A percentile compares a stretch with the other conserved stretches of the same genome.
These are phyloP conservation scores for Oedothorax gibbosus DNA, from an alignment of 1,140 invertebrate species.

Conservation along the genomic window DNA sequence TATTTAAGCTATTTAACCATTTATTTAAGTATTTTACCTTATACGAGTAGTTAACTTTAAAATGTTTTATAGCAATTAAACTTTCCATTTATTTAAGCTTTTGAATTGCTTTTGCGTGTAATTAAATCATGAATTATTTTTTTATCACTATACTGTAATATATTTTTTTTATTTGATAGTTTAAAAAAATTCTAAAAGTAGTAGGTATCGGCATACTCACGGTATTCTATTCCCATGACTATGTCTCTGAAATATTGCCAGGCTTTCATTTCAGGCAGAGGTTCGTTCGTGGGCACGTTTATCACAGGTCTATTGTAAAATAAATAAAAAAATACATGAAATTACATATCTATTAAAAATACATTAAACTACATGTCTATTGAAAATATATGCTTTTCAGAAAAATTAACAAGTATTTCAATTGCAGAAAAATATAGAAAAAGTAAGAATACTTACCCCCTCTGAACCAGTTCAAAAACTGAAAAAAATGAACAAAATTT, in stretches of 20 bases:
- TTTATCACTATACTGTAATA: too few relatives aligned
- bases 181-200: not conserved
- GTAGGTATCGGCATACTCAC: slow-evolving; percentile 75
- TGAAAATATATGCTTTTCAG: too few relatives aligned
- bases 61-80: too few relatives aligned
- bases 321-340: not conserved
- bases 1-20: too few relatives aligned
- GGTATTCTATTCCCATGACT: slow-evolving; percentile 92
- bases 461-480: slow-evolving; percentile 73
- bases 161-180: not conserved
- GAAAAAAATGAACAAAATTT: slow-evolving; percentile 63
- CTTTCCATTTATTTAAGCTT: too few relatives aligned
- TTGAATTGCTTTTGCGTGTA: too few relatives aligned
- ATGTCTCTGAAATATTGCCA: slow-evolving; percentile 93
- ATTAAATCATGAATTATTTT: too few relatives aligned
- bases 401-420: too few relatives aligned
- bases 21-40: too few relatives aligned
- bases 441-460: slow-evolving; percentile 67
- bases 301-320: slow-evolving; percentile 81
- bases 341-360: not conserved
- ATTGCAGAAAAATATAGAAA: not conserved
- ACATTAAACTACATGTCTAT: not conserved
- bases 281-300: slow-evolving; percentile 85
- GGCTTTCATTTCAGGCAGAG: slow-evolving; percentile 84
- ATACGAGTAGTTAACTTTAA: too few relatives aligned